Base-by-base conservation (phyloP, 2,113 vertebrate genomes). In the Equus przewalskii region DNA sequence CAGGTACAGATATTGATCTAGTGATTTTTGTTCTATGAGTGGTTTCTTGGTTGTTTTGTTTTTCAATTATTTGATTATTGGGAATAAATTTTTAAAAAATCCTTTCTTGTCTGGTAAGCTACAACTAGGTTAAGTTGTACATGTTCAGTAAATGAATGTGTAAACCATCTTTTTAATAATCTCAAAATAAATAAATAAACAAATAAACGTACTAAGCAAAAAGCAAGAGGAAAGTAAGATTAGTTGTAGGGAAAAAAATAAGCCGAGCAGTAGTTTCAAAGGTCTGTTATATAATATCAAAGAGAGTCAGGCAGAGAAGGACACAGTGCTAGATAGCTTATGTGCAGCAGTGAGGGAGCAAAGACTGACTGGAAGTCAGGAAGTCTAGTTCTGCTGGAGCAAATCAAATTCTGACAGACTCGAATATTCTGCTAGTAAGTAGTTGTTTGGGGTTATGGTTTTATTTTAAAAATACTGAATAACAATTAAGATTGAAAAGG, bases 321-420 rank as follows among this genome's bases (percentile, higher is more conserved):
- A 84, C 76, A 62, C 22, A 44, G 3, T 44, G n/a, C 49, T 36
- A 70, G 64, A 88, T 21, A 81, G 33, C 13, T 76, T 70, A 70
- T 67, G 2, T 19, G 6, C 36, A 81, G 60, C n/a, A 46, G 8
- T 51, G 30, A 89, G 10, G 95, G 14, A 92, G 18, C 16, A 80
- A 90, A 79, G 91, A 83, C 30, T 87, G 90, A 83, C 33, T 87
- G 69, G 69, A 80, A 70, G 33, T 30, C 58, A 90, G 28, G 80
- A 94, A 86, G 44, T 96, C 26, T 84, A 65, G 73, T 84, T 93
- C 69, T 72, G 28, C 44, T 85, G 22, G 28, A 72, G 36, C 58
- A 96, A 91, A 96, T 78, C 21, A 79, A 97, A 87, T 91, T 93
- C 60, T 58, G 24, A 41, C 51, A 88, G 44, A 88, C 26, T 94